Percentiles rank a stretch among this genome's conserved stretches.
Conservation (phyloP, 2,888 invertebrate genomes). For the Mythimna ferrago region DNA sequence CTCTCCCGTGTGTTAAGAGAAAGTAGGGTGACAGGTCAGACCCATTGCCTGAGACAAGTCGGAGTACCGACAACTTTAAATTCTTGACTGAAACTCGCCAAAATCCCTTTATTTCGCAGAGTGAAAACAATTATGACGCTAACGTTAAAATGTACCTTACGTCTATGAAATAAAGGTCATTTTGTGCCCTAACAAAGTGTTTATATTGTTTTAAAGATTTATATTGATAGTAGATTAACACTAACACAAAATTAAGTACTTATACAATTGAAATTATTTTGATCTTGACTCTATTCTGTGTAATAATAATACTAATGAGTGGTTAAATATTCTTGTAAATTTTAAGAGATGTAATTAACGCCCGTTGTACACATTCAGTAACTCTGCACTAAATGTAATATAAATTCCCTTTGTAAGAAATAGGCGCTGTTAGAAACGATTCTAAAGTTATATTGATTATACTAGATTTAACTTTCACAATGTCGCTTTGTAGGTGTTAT, state of each 20-base stretch:
- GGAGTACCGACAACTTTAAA: conserved; percentile 37
- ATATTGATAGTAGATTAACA: conserved; percentile 54
- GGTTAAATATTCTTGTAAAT: conserved; percentile 77
- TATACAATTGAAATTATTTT: conserved; percentile 66
- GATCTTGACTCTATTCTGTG: conserved; percentile 64
- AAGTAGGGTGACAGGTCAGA: conserved; percentile 49
- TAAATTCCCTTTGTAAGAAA: conserved; percentile 83
- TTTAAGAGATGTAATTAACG: conserved; percentile 80
- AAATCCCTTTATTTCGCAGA: conserved; percentile 56
- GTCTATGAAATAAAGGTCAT: conserved; percentile 52
- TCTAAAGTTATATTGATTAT: conserved; percentile 77
- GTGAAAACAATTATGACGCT: conserved; percentile 25
- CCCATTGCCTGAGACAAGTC: conserved; percentile 34
- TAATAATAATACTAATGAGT: conserved; percentile 67
- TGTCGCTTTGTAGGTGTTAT: conserved; percentile 86
- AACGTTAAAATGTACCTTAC: conserved; percentile 35
- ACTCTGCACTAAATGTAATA: conserved; percentile 87
- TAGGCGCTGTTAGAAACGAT: conserved; percentile 79
- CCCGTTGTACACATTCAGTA: conserved; percentile 85
- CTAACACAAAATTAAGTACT: conserved; percentile 65
- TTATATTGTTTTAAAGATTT: conserved; percentile 61
- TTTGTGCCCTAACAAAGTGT: conserved; percentile 58
- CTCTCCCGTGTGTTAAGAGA: conserved; percentile 31
- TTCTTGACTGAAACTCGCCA: conserved; percentile 56
- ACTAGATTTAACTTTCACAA: conserved; percentile 79